Conservation (phyloP, 2,888 invertebrate genomes). For the Trilocha varians region DNA sequence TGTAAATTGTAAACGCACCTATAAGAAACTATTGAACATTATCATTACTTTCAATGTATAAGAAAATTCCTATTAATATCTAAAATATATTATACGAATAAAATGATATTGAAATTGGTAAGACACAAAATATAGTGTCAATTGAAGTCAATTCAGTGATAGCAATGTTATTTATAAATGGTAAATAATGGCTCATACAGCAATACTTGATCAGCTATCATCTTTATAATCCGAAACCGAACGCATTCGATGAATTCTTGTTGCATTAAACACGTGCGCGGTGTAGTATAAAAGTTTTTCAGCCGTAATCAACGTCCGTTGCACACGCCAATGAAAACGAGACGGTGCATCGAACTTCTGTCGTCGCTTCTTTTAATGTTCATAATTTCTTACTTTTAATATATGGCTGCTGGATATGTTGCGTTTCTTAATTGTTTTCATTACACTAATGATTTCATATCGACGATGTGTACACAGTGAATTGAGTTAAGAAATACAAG, state of each 20-base stretch:
- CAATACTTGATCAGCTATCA: neutral
- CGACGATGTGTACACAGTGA: too few relatives aligned
- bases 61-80: too few relatives aligned
- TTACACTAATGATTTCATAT: neutral
- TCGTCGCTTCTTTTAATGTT: neutral
- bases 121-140: too few relatives aligned
- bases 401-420: neutral
- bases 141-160: too few relatives aligned
- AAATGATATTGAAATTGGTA: too few relatives aligned
- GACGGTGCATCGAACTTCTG: slow-evolving; percentile 54
- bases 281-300: slow-evolving; percentile 43
- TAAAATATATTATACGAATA: too few relatives aligned
- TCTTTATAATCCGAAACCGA: neutral
- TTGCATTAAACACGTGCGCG: slow-evolving; percentile 15
- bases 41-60: neutral
- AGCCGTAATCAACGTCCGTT: slow-evolving; percentile 37
- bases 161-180: too few relatives aligned
- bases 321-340: slow-evolving; percentile 57
- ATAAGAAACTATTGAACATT: too few relatives aligned
- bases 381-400: neutral
- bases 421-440: neutral
- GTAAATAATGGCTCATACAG: too few relatives aligned
- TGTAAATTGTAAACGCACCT: too few relatives aligned
- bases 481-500: too few relatives aligned
- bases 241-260: slow-evolving; percentile 11